Percentiles rank a stretch among this genome's conserved stretches.
These are phyloP conservation scores for Acanthopleura granulata DNA, from an alignment of 2,888 invertebrate species.

Conservation along the genomic window DNA sequence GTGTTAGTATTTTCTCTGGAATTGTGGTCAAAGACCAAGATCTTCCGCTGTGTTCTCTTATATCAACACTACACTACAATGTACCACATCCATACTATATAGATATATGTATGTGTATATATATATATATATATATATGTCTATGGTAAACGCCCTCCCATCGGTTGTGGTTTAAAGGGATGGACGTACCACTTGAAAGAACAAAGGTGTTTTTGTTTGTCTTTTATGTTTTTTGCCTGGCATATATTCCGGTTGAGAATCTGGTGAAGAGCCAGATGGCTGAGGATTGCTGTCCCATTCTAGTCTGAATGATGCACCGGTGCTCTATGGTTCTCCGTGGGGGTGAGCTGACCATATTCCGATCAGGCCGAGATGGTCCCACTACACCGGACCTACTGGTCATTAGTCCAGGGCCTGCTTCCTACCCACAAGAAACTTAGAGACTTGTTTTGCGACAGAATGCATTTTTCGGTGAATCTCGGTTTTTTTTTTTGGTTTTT, in stretches of 20 bases:
- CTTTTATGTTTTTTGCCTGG: not conserved
- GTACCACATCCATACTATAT: too few relatives aligned
- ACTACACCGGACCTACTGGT: constrained; percentile 1
- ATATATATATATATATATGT: too few relatives aligned
- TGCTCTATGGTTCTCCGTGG: not conserved
- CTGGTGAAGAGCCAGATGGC: not conserved
- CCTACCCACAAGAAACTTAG: not conserved
- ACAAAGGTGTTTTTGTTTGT: too few relatives aligned
- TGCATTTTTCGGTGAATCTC: constrained; percentile 7
- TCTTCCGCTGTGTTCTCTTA: too few relatives aligned
- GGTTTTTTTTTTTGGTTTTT: too few relatives aligned
- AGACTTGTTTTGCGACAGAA: constrained; percentile 7
- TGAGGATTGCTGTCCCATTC: constrained; percentile 1
- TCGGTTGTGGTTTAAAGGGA: not conserved
- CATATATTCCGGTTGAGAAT: not conserved
- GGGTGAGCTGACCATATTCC: not conserved
- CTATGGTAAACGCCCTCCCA: not conserved
- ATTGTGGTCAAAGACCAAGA: too few relatives aligned
- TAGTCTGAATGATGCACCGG: constrained; percentile 14
- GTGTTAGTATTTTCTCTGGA: too few relatives aligned
- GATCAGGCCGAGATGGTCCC: not conserved
- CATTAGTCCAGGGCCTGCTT: constrained; percentile 3
- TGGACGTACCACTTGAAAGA: too few relatives aligned
- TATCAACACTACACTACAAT: too few relatives aligned
- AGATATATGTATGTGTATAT: too few relatives aligned